Evolutionary conservation across 2,797 vertebrate genomes (phyloP), one percentile per base, ranked within the genome.

Genomic region (Ispidina lecontei): DNA sequence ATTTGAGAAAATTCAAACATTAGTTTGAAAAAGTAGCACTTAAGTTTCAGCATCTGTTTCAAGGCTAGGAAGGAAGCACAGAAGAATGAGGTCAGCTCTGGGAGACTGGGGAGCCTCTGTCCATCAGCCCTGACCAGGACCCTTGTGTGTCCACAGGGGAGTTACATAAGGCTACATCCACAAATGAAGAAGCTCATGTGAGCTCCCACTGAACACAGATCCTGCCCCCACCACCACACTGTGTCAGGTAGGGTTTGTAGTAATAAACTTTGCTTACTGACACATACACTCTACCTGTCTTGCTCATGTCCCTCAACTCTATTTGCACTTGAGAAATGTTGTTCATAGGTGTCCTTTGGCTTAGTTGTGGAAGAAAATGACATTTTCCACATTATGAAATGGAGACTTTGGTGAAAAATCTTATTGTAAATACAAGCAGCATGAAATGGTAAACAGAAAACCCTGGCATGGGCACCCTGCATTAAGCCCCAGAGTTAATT

Each of bases 181-280:
- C 29, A 56, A 4, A 73, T 1, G 10, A 64, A 62, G 43, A 10
- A 19, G 7, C 7, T 90, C 9, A 17, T 1, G 0, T 22, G 7
- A 0, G 0, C 13, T 43, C 10, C 7, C 18, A 49, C 20, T 52
- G 67, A 76, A 16, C 2, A 1, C 9, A 47, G 14, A 37, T 59
- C 56, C 56, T 87, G 78, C 21, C 4, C 20, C 12, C 51, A 20
- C 13, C 9, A n/a, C n/a, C 28, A 39, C 18, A 14, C 5, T 13
- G 0, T 43, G 23, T 31, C 43, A 62, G 22, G 11, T 6, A 77
- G n/a, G 7, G 7, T n/a, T 59, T 47, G 15, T 4, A 8, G 12
- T n/a, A 51, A 51, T 65, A 87, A 29, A 1, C 0, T 1, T 25
- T 1, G 0, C 54, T 83, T 72, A 7, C 20, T 37, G 8, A 7